These are phyloP conservation scores for Nomada flava DNA, from an alignment of 2,888 invertebrate genomes.

Conservation along the genomic window DNA sequence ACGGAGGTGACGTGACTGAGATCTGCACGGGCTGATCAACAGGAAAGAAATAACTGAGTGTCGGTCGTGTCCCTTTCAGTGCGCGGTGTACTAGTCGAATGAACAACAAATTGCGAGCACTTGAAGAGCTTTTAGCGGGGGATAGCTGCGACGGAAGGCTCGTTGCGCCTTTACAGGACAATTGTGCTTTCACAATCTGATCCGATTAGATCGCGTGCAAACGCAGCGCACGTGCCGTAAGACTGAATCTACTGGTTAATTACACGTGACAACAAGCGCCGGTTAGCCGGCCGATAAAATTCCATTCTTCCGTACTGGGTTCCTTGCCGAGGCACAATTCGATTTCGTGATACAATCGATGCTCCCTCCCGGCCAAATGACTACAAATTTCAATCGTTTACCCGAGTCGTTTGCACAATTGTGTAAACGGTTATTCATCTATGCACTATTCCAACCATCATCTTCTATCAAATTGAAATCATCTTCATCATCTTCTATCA, in stretches of 20 bases:
- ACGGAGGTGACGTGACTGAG: not conserved
- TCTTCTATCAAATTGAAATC: too few relatives aligned
- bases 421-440: too few relatives aligned
- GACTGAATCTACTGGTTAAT: conserved; percentile 49
- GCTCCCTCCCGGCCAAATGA: not conserved
- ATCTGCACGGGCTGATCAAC: not conserved
- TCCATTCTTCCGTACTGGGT: conserved; percentile 29
- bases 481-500: too few relatives aligned
- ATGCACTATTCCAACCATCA: too few relatives aligned
- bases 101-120: conserved; percentile 36
- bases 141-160: conserved; percentile 31
- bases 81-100: conserved; percentile 8
- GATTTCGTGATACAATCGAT: conserved; percentile 18
- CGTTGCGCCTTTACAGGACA: conserved; percentile 54
- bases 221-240: conserved; percentile 40
- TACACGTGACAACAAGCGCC: conserved; percentile 49
- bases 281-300: conserved; percentile 49
- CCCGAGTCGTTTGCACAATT: not conserved
- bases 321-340: not conserved
- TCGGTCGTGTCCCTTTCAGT: not conserved
- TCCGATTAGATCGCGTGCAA: conserved; percentile 64
- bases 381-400: conserved; percentile 16
- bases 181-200: conserved; percentile 56
- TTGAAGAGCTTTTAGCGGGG: conserved; percentile 6
- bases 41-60: not conserved